Conservation (phyloP, 2,113 vertebrate genomes). For the Toxotes jaculatrix region DNA sequence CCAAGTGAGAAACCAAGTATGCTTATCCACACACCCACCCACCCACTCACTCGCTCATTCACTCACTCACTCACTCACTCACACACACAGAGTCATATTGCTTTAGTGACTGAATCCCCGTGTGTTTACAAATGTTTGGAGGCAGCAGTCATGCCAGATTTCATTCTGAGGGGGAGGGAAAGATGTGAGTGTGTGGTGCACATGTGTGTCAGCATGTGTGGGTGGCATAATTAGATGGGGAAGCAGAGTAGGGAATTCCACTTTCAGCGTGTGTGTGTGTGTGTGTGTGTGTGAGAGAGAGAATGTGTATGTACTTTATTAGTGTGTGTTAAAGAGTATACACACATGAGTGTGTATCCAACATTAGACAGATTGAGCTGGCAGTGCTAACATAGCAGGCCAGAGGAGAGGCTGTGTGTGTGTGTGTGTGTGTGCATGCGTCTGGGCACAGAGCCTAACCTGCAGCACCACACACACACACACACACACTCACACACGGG, state of each 20-base stretch:
- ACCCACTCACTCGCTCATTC: too few species aligned
- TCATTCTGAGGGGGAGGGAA: background rate
- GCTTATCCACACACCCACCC: background rate
- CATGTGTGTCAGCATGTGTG: slow-evolving; percentile 12
- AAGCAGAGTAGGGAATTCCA: slow-evolving; percentile 30
- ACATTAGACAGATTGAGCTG: slow-evolving; percentile 46
- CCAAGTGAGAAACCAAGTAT: background rate
- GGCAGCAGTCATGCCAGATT: slow-evolving; percentile 25
- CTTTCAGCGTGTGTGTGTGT: slow-evolving; percentile 1
- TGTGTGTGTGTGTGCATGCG: background rate
- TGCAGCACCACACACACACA: slow-evolving; percentile 9
- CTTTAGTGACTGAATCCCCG: background rate
- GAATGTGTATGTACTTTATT: background rate
- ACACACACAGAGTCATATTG: background rate
- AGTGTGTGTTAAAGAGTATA: slow-evolving; percentile 16
- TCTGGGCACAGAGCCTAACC: slow-evolving; percentile 41
- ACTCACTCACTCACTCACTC: background rate
- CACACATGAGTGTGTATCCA: slow-evolving; percentile 2
- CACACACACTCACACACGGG: slow-evolving; percentile 7
- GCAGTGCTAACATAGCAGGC: slow-evolving; percentile 20
- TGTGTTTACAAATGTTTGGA: slow-evolving; percentile 22
- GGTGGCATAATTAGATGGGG: slow-evolving; percentile 52
- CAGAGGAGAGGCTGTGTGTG: slow-evolving; percentile 11
- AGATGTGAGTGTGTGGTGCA: background rate
- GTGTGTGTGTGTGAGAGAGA: background rate